phyloP scores from a whole-genome alignment of 2,113 vertebrate species.

The Crocuta crocuta region DNA sequence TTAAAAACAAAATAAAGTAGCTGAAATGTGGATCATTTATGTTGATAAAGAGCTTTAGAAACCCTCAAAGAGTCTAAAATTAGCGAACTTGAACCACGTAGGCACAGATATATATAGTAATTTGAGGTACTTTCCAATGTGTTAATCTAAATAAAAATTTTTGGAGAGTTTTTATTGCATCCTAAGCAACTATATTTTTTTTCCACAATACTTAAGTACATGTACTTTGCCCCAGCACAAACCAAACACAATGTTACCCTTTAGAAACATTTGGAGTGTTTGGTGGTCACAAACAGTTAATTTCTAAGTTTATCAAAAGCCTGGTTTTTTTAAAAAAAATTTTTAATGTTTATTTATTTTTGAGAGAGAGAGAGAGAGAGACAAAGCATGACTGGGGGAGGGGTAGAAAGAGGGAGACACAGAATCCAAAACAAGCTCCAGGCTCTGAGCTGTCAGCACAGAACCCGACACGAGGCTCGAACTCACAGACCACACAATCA shows the following conservation, averaged over 20 bases:
- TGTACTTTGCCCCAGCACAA: slow-evolving; percentile 12
- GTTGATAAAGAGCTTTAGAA: neutral
- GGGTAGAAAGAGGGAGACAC: no score
- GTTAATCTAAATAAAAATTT: slow-evolving; percentile 31
- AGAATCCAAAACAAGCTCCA: no score
- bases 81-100: slow-evolving; percentile 38
- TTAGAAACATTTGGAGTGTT: neutral
- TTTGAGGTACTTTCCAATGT: neutral
- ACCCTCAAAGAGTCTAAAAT: neutral
- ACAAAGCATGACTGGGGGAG: no score
- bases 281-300: neutral
- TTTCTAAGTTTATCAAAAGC: slow-evolving; percentile 8
- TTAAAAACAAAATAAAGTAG: neutral
- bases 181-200: neutral
- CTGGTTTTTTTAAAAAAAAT: no score
- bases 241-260: neutral
- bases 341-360: no score
- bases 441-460: no score
- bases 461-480: no score
- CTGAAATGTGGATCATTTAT: neutral
- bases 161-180: neutral
- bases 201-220: neutral
- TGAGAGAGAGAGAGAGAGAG: no score
- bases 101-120: neutral
- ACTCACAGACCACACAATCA: no score